Evolutionary conservation across 2,113 vertebrate species (phyloP).

Genomic region (Tupaia chinensis): DNA sequence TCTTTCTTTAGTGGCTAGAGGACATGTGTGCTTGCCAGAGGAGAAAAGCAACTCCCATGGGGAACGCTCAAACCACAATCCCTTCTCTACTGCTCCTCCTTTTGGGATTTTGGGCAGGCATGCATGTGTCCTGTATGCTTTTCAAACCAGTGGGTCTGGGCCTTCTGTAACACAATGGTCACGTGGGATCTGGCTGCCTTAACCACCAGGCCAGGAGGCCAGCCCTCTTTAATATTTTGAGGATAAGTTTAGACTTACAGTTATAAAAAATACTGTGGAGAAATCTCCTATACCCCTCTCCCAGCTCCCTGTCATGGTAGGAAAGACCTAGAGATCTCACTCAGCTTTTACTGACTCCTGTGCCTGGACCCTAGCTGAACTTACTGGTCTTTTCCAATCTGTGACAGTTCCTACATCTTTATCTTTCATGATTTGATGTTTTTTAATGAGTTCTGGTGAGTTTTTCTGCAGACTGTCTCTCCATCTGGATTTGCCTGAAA

Average conservation of each 20-base stretch:
- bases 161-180: too few species aligned
- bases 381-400: neutral
- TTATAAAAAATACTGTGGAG: slow-evolving; percentile 32
- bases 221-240: neutral
- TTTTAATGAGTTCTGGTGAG: slow-evolving; percentile 28
- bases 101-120: too few species aligned
- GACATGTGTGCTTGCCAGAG: too few species aligned
- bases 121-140: too few species aligned
- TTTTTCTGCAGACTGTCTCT: neutral
- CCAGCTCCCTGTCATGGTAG: neutral
- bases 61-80: too few species aligned
- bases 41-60: too few species aligned
- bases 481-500: neutral
- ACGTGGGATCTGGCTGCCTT: too few species aligned
- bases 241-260: slow-evolving; percentile 29
- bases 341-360: too few species aligned
- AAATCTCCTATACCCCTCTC: neutral
- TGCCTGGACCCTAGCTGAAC: neutral
- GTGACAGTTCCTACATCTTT: neutral
- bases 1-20: too few species aligned
- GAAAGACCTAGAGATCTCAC: too few species aligned
- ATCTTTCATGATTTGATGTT: slow-evolving; percentile 21
- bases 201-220: too few species aligned
- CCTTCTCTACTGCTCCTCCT: too few species aligned
- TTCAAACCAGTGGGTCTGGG: neutral